These are phyloP conservation scores for Taenaris catops DNA, from an alignment of 2,888 invertebrate species.

Conservation along the genomic window DNA sequence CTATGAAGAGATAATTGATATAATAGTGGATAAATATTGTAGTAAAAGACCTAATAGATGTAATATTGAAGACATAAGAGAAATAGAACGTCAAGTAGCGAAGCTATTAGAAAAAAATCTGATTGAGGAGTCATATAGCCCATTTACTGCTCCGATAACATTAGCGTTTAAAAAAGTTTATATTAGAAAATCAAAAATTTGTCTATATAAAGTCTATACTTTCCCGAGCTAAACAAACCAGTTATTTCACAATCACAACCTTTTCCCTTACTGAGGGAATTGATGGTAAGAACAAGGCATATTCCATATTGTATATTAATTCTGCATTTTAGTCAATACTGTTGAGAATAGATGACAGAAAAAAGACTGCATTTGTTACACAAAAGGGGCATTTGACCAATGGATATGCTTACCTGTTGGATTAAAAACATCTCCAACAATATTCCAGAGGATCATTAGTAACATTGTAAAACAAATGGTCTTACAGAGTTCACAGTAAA, in stretches of 20 bases:
- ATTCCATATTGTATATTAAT: slow-evolving; percentile 38
- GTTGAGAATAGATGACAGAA: slow-evolving; percentile 30
- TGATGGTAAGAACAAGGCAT: slow-evolving; percentile 35
- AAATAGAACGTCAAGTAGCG: slow-evolving; percentile 25
- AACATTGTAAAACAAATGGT: slow-evolving; percentile 7
- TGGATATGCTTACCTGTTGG: slow-evolving; percentile 26
- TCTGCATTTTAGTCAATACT: slow-evolving; percentile 46
- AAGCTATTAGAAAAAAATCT: slow-evolving; percentile 23
- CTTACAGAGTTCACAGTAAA: slow-evolving; percentile 14
- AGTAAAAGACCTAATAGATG: slow-evolving; percentile 26
- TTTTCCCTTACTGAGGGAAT: slow-evolving; percentile 36
- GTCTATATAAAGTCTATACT: too few species aligned
- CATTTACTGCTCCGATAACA: slow-evolving; percentile 26
- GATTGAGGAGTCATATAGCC: slow-evolving; percentile 29
- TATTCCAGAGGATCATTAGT: slow-evolving; percentile 6
- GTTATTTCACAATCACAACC: slow-evolving; percentile 36
- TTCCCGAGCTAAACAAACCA: slow-evolving; percentile 35
- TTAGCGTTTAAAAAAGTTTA: slow-evolving; percentile 21
- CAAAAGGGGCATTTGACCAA: slow-evolving; percentile 32
- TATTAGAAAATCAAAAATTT: slow-evolving; percentile 29
- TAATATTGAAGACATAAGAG: slow-evolving; percentile 23
- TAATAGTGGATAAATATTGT: slow-evolving; percentile 25
- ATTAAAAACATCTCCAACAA: slow-evolving; percentile 5
- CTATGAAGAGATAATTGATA: slow-evolving; percentile 25
- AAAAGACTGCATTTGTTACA: slow-evolving; percentile 32